phyloP scores from a whole-genome alignment of 2,113 vertebrate species.

The Dicaeum eximium region DNA sequence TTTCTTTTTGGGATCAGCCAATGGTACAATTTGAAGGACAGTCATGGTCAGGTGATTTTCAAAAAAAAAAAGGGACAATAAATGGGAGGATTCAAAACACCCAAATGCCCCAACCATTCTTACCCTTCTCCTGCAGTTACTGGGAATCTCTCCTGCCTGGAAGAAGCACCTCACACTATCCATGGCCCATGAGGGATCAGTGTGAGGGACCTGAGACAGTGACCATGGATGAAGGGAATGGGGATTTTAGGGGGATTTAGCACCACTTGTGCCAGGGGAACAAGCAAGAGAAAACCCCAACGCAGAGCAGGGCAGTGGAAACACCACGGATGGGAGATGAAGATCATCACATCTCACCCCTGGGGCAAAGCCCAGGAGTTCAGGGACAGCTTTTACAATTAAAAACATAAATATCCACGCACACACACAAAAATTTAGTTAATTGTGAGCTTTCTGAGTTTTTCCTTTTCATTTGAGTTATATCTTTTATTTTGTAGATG shows the following conservation, averaged over 20 bases:
- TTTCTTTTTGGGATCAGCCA: background rate
- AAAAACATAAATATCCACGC: background rate
- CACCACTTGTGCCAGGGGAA: rapidly evolving
- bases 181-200: rapidly evolving
- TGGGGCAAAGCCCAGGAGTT: background rate
- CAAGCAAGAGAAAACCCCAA: background rate
- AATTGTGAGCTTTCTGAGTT: background rate
- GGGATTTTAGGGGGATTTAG: background rate
- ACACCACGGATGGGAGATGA: background rate
- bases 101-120: background rate
- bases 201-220: background rate
- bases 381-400: background rate
- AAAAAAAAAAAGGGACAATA: background rate
- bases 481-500: background rate
- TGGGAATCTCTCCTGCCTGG: background rate
- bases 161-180: background rate
- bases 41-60: background rate
- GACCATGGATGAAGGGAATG: background rate
- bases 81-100: background rate
- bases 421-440: background rate
- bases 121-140: background rate
- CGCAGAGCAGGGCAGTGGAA: background rate
- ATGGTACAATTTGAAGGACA: background rate
- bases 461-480: background rate
- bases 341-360: background rate